Conservation (phyloP, 2,888 invertebrate genomes). For the Ptychoptera contaminata region DNA sequence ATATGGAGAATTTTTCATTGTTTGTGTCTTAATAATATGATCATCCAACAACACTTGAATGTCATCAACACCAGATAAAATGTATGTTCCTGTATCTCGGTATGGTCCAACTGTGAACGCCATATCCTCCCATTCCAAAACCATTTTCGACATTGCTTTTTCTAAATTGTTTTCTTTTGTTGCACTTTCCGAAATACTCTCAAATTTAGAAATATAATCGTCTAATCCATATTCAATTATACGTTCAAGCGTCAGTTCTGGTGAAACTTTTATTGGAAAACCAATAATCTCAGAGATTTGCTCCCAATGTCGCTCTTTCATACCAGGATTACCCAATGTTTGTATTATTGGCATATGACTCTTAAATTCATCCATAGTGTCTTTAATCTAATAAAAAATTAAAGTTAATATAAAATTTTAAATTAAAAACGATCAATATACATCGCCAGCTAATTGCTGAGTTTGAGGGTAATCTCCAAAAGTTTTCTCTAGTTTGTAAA, state of each 20-base stretch:
- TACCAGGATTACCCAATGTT: conserved; percentile 87
- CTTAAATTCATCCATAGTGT: conserved; percentile 73
- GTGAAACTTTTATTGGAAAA: conserved; percentile 75
- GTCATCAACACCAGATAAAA: conserved; percentile 81
- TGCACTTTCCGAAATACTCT: conserved; percentile 83
- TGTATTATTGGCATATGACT: conserved; percentile 81
- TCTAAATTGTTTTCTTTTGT: conserved; percentile 92
- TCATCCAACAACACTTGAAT: conserved; percentile 88
- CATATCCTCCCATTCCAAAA: conserved; percentile 75
- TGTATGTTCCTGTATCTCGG: conserved; percentile 80
- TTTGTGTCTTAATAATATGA: conserved; percentile 91
- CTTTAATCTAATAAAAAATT: conserved; percentile 14
- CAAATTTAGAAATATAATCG: conserved; percentile 79
- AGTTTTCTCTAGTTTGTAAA: conserved; percentile 77
- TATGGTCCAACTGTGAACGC: conserved; percentile 57
- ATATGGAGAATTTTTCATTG: conserved; percentile 94
- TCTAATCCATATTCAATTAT: conserved; percentile 81
- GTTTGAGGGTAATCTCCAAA: conserved; percentile 65
- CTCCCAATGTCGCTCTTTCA: conserved; percentile 87
- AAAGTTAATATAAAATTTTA: background rate
- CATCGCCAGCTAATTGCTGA: conserved; percentile 48
- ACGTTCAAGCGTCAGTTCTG: conserved; percentile 65
- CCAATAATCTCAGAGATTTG: conserved; percentile 89
- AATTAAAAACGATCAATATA: no score
- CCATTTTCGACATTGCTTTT: conserved; percentile 78